phyloP scores from a whole-genome alignment of 2,113 vertebrate species.

The Amphiprion percula region DNA sequence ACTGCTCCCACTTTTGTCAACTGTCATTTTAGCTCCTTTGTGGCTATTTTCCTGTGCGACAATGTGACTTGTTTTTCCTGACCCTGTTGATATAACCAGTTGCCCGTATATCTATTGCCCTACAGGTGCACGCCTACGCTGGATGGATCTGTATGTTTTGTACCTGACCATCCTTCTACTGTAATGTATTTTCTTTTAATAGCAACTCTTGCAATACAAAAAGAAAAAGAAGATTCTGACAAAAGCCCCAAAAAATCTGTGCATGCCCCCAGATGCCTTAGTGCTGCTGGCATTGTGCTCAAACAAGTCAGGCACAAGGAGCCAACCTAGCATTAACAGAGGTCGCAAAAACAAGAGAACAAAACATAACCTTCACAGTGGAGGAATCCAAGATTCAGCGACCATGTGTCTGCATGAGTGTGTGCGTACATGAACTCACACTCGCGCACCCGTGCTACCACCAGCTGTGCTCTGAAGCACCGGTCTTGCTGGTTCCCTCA shows the following conservation, averaged over 20 bases:
- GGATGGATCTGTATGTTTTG: not conserved
- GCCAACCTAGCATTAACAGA: slow-evolving; percentile 49
- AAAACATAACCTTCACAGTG: slow-evolving; percentile 63
- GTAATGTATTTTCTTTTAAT: slow-evolving; percentile 24
- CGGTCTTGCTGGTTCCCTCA: slow-evolving; percentile 63
- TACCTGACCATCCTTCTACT: not conserved
- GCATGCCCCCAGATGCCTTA: slow-evolving; percentile 35
- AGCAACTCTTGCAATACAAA: not conserved
- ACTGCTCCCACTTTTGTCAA: slow-evolving; percentile 12
- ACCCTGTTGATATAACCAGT: slow-evolving; percentile 21
- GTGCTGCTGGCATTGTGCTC: slow-evolving; percentile 37
- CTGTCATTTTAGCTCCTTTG: slow-evolving; percentile 12
- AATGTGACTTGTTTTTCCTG: slow-evolving; percentile 43
- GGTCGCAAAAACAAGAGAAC: slow-evolving; percentile 51
- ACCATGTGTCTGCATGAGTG: slow-evolving; percentile 12
- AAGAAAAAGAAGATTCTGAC: slow-evolving; percentile 16
- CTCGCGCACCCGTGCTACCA: slow-evolving; percentile 31
- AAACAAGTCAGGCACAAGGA: slow-evolving; percentile 41
- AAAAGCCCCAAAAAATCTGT: slow-evolving; percentile 13
- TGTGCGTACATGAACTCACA: not conserved
- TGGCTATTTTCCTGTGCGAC: slow-evolving; percentile 2
- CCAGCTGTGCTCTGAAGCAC: slow-evolving; percentile 78
- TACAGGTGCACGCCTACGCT: slow-evolving; percentile 31
- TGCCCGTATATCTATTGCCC: slow-evolving; percentile 24
- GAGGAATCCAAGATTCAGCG: slow-evolving; percentile 53